Base-by-base conservation (phyloP, 1,140 invertebrate genomes). In the Zaprionus ghesquierei region DNA sequence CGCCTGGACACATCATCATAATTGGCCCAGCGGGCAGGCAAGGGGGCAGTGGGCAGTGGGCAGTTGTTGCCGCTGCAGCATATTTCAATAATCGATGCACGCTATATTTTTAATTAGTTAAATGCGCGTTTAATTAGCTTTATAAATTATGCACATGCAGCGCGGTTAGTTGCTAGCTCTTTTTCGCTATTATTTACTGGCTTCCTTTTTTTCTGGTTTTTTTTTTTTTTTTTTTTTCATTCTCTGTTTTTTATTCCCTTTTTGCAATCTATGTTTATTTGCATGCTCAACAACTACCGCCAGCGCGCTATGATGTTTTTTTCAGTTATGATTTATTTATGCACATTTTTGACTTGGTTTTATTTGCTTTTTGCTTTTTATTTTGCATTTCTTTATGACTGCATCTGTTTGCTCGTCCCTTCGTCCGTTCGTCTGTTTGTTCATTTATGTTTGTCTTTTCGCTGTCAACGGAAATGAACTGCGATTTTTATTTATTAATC, bases 41-140 rank as follows among this genome's bases (percentile, higher is more conserved):
- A 0, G 59, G 6, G 20, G 20, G n/a, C 25, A 15, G 50, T 53
- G 25, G 3, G 44, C 23, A n/a, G n/a, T 46, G 44, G 1, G n/a
- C 25, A 53, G 50, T 41, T 15, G 35, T 41, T 41, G 63, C 55
- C 18, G 41, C 41, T 49, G 69, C 77, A 79, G 79, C 84, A 89
- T 87, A 86, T 89, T 89, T 89, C 73, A 89, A 89, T 89, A 89
- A 89, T 89, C 89, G 84, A 89, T 75, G 84, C 68, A 54, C 73
- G 84, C 84, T 89, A 80, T 82, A 84, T 89, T 89, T 89, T 89
- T 89, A 89, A 89, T 89, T 89, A 89, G 84, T 89, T 89, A 89
- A 89, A 89, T 89, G 84, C 79, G 77, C 84, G 84, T 89, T 89
- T 89, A 89, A 89, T 89, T 89, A 89, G 84, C 84, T 89, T 80